Base-by-base conservation (phyloP, 2,797 vertebrate genomes). In the Bufotes viridis region DNA sequence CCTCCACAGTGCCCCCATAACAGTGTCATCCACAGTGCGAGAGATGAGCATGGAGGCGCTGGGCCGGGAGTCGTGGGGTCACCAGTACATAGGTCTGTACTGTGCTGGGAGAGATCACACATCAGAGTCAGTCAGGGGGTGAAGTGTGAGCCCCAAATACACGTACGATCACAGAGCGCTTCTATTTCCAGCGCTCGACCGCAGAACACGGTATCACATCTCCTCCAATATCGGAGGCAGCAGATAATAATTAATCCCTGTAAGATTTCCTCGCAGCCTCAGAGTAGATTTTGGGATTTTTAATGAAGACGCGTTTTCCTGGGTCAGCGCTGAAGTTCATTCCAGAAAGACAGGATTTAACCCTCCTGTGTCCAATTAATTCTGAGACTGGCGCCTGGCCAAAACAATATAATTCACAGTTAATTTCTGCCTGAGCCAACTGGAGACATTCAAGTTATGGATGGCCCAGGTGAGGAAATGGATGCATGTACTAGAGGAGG, bases 341-440 rank as follows among this genome's bases (percentile, higher is more conserved):
- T 14, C 51, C 20, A 53, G 94, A 93, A 93, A 97, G 97, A 97
- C 97, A 96, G 96, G 96, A 97, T 97, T 97, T 96, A 97, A 96
- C 96, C 96, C 96, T 96, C 94, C 95, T 96, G 97, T 96, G 96
- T 96, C 96, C 97, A 97, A 97, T 98, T 98, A 97, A 97, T 97
- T 98, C 96, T 94, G 94, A 91, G 94, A 94, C 91, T 98, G 97
- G 97, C 97, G 93, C 92, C 92, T 94, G 93, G 97, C 97, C 97
- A 98, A 95, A 96, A 95, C 93, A 96, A 96, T 95, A 95, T 97
- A 98, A 97, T 97, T 98, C 96, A 95, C 94, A 95, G 96, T 96
- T 97, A 98, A 98, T 97, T 98, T 98, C 96, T 98, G 96, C 97
- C 96, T 94, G 93, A 94, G 95, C 96, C 96, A 97, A 96, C 96